phyloP scores from a whole-genome alignment of 2,888 invertebrate species.

The Oxycera nigricornis region DNA sequence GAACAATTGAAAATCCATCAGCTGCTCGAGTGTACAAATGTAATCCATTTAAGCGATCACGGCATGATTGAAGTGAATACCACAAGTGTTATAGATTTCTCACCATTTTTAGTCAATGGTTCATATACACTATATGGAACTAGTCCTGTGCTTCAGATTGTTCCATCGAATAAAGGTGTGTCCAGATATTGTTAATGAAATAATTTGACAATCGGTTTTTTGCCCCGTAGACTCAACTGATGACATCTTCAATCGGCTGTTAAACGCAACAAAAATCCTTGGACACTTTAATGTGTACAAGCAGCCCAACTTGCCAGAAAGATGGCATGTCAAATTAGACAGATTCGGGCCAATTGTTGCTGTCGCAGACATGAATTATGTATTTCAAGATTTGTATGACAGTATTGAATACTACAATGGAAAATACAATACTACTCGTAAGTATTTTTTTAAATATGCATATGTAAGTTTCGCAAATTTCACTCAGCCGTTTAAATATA shows the following conservation, averaged over 20 bases:
- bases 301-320: conserved; percentile 67
- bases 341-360: conserved; percentile 70
- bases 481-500: no score
- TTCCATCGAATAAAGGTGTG: conserved; percentile 66
- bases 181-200: no score
- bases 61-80: conserved; percentile 69
- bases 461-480: no score
- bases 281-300: conserved; percentile 67
- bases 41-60: conserved; percentile 77
- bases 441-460: no score
- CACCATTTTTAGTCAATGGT: conserved; percentile 62
- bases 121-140: conserved; percentile 64
- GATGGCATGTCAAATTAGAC: conserved; percentile 69
- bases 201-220: no score
- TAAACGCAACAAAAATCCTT: conserved; percentile 58
- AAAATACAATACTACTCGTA: conserved; percentile 63
- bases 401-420: conserved; percentile 60
- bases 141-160: conserved; percentile 68
- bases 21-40: conserved; percentile 66
- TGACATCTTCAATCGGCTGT: conserved; percentile 63
- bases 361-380: conserved; percentile 69
- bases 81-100: conserved; percentile 66
- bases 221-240: conserved; percentile 63
- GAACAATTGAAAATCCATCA: conserved; percentile 63
- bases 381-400: conserved; percentile 65